Percentiles rank a stretch among this genome's conserved stretches.
Conservation (phyloP, 2,113 vertebrate genomes). For the Verasper variegatus region DNA sequence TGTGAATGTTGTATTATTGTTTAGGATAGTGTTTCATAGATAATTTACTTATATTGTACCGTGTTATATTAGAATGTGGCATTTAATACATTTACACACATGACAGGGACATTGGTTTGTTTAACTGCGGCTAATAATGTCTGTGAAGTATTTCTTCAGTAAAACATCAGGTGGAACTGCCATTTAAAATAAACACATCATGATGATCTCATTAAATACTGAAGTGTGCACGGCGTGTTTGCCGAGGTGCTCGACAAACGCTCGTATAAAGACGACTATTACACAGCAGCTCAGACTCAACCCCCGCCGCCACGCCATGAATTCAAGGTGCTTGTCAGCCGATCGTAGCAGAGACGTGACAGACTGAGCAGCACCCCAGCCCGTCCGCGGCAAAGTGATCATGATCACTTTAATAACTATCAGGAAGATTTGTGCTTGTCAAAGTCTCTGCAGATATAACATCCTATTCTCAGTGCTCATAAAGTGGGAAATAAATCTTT, state of each 20-base stretch:
- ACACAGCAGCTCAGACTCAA: conserved; percentile 31
- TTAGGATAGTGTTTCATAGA: not conserved
- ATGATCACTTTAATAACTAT: conserved; percentile 77
- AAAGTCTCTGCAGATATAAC: conserved; percentile 57
- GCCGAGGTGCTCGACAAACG: conserved; percentile 34
- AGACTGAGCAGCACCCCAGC: conserved; percentile 36
- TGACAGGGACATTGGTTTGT: not conserved
- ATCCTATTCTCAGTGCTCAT: conserved; percentile 55
- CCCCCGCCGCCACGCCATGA: conserved; percentile 40
- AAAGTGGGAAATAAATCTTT: conserved; percentile 66
- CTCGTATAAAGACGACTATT: conserved; percentile 50
- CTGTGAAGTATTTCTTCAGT: conserved; percentile 1
- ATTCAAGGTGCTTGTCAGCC: conserved; percentile 57
- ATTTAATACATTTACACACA: not conserved
- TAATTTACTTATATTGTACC: conserved; percentile 1
- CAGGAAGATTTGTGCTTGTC: conserved; percentile 81
- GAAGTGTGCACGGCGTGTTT: conserved; percentile 15
- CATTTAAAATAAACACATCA: conserved; percentile 43
- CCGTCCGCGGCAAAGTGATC: conserved; percentile 51
- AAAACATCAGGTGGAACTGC: conserved; percentile 3
- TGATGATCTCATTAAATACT: conserved; percentile 29
- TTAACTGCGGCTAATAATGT: conserved; percentile 7
- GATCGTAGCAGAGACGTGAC: conserved; percentile 49
- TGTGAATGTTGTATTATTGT: no score
- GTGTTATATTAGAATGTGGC: not conserved